Evolutionary conservation across 2,888 invertebrate genomes (phyloP).

Genomic region (Spilarctia lutea): DNA sequence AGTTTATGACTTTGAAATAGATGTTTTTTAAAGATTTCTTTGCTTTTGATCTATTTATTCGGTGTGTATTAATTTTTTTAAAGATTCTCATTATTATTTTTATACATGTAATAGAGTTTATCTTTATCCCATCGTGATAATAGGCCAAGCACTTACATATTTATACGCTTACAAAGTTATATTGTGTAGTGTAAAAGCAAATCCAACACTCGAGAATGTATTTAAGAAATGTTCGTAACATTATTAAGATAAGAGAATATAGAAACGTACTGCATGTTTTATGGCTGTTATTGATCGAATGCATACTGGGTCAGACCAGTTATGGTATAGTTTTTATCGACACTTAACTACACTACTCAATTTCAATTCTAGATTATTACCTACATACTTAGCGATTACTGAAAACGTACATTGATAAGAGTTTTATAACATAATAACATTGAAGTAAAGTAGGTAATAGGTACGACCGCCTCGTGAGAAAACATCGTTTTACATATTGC

Average conservation of each 20-base stretch:
- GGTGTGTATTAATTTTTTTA: constrained; percentile 19
- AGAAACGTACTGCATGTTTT: constrained; percentile 65
- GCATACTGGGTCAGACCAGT: constrained; percentile 69
- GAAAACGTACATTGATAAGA: constrained; percentile 53
- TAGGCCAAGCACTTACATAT: constrained; percentile 19
- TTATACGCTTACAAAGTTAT: constrained; percentile 15
- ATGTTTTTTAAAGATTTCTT: constrained; percentile 24
- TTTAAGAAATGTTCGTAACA: constrained; percentile 69
- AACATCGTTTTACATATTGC: constrained; percentile 48
- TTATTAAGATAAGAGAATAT: constrained; percentile 71
- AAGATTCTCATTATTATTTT: constrained; percentile 14
- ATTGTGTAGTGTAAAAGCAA: constrained; percentile 28
- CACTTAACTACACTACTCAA: constrained; percentile 61
- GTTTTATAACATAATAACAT: constrained; percentile 55
- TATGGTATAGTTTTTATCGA: constrained; percentile 70
- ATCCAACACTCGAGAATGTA: constrained; percentile 50
- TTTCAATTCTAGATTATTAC: constrained; percentile 66
- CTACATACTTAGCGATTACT: constrained; percentile 53
- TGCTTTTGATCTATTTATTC: constrained; percentile 40
- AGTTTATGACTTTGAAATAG: constrained; percentile 29
- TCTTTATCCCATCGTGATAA: constrained; percentile 7
- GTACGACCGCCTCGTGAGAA: constrained; percentile 25
- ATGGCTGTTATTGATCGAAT: constrained; percentile 67
- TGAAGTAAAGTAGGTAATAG: constrained; percentile 44
- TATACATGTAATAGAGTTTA: constrained; percentile 21